Evolutionary conservation across 2,888 invertebrate genomes (phyloP).

Genomic region (Luperina nickerlii): DNA sequence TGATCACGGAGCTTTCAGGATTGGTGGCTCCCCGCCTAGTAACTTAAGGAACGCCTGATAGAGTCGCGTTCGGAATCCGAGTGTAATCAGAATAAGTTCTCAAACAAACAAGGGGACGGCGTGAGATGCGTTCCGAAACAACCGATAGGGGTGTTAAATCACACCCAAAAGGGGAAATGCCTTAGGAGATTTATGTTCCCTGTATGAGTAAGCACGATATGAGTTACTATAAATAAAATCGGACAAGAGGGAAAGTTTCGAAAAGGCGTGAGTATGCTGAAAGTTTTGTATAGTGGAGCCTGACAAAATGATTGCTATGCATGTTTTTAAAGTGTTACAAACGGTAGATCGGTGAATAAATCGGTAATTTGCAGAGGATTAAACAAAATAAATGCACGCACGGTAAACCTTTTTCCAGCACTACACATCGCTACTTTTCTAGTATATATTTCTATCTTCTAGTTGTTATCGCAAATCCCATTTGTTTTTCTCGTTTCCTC

Average conservation of each 20-base stretch:
- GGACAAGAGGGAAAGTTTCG: constrained; percentile 38
- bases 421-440: not conserved
- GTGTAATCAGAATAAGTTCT: constrained; percentile 58
- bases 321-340: constrained; percentile 16
- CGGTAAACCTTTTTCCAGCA: not conserved
- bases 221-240: constrained; percentile 32
- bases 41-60: constrained; percentile 9
- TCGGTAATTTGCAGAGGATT: constrained; percentile 4
- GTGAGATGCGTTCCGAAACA: constrained; percentile 48
- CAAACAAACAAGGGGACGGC: constrained; percentile 29
- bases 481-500: constrained; percentile 35
- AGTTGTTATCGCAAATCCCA: constrained; percentile 6
- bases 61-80: constrained; percentile 23
- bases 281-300: constrained; percentile 30
- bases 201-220: constrained; percentile 48
- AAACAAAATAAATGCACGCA: not conserved
- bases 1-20: too few species aligned
- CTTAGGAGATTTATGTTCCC: constrained; percentile 59
- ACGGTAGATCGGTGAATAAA: not conserved
- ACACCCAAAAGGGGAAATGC: constrained; percentile 53
- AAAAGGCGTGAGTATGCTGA: constrained; percentile 36
- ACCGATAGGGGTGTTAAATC: constrained; percentile 60
- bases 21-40: too few species aligned
- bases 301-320: constrained; percentile 23
- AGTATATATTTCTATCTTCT: constrained; percentile 20